phyloP scores from a whole-genome alignment of 1,140 invertebrate genomes.

The Eueides isabella region DNA sequence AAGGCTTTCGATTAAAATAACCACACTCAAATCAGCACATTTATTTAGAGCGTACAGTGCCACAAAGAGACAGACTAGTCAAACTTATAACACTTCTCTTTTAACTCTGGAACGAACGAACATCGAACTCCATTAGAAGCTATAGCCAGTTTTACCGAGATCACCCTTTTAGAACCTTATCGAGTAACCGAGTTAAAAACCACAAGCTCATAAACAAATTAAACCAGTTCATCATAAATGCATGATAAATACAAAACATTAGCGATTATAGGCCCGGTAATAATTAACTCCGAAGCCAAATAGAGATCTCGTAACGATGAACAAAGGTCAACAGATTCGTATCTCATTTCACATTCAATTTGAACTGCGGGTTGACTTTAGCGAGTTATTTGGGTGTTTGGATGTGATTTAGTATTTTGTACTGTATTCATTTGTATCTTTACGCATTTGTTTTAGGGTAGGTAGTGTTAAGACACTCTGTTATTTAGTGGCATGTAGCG shows the following conservation, averaged over 20 bases:
- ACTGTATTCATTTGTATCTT: background rate
- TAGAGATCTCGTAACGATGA: background rate
- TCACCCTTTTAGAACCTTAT: too few species aligned
- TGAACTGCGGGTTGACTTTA: constrained; percentile 4
- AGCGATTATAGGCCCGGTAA: background rate
- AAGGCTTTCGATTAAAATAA: too few species aligned
- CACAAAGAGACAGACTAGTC: too few species aligned
- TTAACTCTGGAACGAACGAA: too few species aligned
- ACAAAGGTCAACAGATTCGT: constrained; percentile 9
- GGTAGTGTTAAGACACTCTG: background rate
- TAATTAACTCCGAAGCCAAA: constrained; percentile 8
- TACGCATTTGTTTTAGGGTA: background rate
- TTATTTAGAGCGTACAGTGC: too few species aligned
- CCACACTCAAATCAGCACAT: too few species aligned
- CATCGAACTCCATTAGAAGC: too few species aligned
- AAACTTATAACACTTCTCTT: too few species aligned
- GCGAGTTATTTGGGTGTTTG: background rate
- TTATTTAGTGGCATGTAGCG: too few species aligned
- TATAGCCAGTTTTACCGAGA: too few species aligned
- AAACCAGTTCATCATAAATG: background rate
- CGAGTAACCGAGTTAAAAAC: constrained; percentile 16
- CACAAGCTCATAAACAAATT: background rate
- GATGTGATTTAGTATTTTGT: background rate
- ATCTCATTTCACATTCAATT: constrained; percentile 12
- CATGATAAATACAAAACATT: background rate